Evolutionary conservation across 2,797 vertebrate species (phyloP).

Genomic region (Sebastes steindachneri): DNA sequence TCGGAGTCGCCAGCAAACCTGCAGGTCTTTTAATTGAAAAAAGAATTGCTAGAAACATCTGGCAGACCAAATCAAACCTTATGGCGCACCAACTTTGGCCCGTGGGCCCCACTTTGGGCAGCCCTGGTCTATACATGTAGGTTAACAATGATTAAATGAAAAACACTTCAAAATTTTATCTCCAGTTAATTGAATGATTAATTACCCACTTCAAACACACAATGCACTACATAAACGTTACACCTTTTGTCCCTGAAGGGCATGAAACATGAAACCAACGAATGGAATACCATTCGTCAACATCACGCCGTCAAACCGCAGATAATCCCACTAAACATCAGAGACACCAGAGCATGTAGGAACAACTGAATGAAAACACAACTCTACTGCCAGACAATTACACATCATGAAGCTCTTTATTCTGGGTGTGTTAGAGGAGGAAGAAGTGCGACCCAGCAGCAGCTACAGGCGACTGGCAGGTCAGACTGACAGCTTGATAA

Average conservation of each 20-base stretch:
- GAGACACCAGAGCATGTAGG: not conserved
- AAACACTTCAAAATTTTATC: not conserved
- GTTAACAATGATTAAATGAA: not conserved
- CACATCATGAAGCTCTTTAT: not conserved
- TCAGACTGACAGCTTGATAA: constrained; percentile 21
- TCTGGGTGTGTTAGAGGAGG: not conserved
- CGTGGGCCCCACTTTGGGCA: too few species aligned
- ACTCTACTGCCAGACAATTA: not conserved
- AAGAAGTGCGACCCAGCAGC: not conserved
- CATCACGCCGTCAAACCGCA: not conserved
- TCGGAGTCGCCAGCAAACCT: too few species aligned
- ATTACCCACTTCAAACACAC: not conserved
- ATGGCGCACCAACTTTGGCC: too few species aligned
- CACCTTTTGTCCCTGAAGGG: not conserved
- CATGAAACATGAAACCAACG: not conserved
- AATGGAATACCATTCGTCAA: not conserved
- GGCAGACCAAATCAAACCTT: too few species aligned
- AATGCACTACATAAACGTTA: not conserved
- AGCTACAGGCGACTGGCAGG: constrained; percentile 1
- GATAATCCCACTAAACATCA: not conserved
- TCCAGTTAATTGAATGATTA: not conserved
- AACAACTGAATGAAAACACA: not conserved
- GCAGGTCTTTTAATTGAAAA: too few species aligned
- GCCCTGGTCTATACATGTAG: too few species aligned
- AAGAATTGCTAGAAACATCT: too few species aligned